These are phyloP conservation scores for Tiliqua scincoides DNA, from an alignment of 2,113 vertebrate species.

Conservation along the genomic window DNA sequence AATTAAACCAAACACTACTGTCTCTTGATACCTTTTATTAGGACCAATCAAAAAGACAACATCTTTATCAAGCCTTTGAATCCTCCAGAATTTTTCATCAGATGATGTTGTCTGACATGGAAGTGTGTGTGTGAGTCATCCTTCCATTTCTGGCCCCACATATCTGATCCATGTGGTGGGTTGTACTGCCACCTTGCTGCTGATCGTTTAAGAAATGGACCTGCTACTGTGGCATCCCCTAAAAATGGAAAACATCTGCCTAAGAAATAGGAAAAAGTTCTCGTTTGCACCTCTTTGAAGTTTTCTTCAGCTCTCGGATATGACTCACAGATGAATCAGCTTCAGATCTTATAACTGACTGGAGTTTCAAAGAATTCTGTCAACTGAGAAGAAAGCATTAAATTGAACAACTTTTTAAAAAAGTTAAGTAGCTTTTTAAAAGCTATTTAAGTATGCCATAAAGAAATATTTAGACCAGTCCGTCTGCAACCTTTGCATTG, in stretches of 20 bases:
- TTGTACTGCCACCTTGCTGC: background rate
- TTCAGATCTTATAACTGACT: conserved; percentile 4
- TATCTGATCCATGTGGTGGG: fast-evolving
- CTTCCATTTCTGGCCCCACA: too few species aligned
- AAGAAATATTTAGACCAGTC: background rate
- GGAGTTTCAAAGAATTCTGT: conserved; percentile 21
- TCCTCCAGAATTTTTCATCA: too few species aligned
- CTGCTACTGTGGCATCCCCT: fast-evolving
- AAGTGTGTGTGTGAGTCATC: too few species aligned
- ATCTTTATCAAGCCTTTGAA: too few species aligned
- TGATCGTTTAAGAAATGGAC: background rate
- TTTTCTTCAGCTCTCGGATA: conserved; percentile 3
- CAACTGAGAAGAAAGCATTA: fast-evolving
- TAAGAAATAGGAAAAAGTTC: background rate
- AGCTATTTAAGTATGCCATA: fast-evolving
- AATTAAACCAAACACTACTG: too few species aligned
- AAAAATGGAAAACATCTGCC: background rate
- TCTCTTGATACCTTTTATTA: too few species aligned
- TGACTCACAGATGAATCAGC: background rate
- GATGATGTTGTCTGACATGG: too few species aligned
- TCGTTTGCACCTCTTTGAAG: conserved; percentile 20
- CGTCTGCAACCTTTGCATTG: background rate
- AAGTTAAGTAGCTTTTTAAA: background rate
- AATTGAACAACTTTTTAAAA: background rate
- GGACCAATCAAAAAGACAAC: too few species aligned